Conservation (phyloP, 2,888 invertebrate genomes). For the Drosophila neotestacea region DNA sequence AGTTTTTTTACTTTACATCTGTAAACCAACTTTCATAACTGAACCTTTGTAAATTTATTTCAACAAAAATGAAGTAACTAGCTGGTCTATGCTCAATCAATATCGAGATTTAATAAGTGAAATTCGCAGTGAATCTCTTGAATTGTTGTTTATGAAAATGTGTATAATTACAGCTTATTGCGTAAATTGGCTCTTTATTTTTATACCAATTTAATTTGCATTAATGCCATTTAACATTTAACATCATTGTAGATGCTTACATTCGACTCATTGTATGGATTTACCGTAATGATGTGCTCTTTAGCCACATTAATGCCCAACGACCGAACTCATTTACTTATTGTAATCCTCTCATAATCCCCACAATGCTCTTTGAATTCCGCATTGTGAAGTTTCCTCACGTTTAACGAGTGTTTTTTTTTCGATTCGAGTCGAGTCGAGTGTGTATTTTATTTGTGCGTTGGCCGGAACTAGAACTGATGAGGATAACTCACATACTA, state of each 20-base stretch:
- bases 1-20: too few species aligned
- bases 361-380: conserved; percentile 36
- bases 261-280: conserved; percentile 25
- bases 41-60: too few species aligned
- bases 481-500: neutral
- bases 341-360: conserved; percentile 49
- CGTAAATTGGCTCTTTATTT: conserved; percentile 5
- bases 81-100: neutral
- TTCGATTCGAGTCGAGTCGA: neutral
- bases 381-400: conserved; percentile 40
- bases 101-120: neutral
- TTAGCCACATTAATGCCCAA: conserved; percentile 49
- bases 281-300: conserved; percentile 50
- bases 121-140: neutral
- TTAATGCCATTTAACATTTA: conserved; percentile 33
- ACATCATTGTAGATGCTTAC: conserved; percentile 18
- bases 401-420: conserved; percentile 28
- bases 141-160: neutral
- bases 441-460: conserved; percentile 4
- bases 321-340: conserved; percentile 46
- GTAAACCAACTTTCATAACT: too few species aligned
- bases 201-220: conserved; percentile 28
- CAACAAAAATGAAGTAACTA: too few species aligned
- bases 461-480: neutral
- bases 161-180: conserved; percentile 1